phyloP scores from a whole-genome alignment of 2,888 invertebrate genomes.

The Arenicola marina region DNA sequence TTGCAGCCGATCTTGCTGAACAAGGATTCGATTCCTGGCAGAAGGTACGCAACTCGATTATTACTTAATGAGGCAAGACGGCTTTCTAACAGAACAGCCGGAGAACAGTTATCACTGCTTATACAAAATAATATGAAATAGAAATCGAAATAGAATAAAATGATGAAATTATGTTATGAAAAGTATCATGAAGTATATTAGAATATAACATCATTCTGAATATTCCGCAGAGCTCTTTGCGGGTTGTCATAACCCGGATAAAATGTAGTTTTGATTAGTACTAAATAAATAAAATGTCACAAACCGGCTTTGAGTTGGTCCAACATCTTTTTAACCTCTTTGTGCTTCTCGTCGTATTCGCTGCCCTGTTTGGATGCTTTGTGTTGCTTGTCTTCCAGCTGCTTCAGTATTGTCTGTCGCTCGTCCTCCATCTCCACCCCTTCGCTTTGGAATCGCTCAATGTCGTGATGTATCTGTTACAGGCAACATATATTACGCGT shows the following conservation, averaged over 20 bases:
- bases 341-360: constrained; percentile 53
- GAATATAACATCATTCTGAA: too few species aligned
- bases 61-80: too few species aligned
- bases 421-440: constrained; percentile 57
- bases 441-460: constrained; percentile 54
- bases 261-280: too few species aligned
- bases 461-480: constrained; percentile 50
- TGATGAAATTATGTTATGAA: too few species aligned
- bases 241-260: neutral
- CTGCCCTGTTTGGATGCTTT: constrained; percentile 46
- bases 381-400: constrained; percentile 52
- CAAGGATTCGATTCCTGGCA: constrained; percentile 63
- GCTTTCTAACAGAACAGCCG: too few species aligned
- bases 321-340: constrained; percentile 59
- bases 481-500: neutral
- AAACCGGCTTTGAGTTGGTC: constrained; percentile 62
- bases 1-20: constrained; percentile 74
- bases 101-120: too few species aligned
- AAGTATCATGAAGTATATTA: too few species aligned
- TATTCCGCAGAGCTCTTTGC: too few species aligned
- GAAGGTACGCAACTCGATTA: too few species aligned
- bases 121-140: neutral
- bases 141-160: neutral
- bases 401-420: constrained; percentile 52
- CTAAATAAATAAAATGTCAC: constrained; percentile 1